Evolutionary conservation across 2,113 vertebrate genomes (phyloP), one percentile per base, ranked within the genome.

Genomic region (Cryptomyrus ogoouensis): DNA sequence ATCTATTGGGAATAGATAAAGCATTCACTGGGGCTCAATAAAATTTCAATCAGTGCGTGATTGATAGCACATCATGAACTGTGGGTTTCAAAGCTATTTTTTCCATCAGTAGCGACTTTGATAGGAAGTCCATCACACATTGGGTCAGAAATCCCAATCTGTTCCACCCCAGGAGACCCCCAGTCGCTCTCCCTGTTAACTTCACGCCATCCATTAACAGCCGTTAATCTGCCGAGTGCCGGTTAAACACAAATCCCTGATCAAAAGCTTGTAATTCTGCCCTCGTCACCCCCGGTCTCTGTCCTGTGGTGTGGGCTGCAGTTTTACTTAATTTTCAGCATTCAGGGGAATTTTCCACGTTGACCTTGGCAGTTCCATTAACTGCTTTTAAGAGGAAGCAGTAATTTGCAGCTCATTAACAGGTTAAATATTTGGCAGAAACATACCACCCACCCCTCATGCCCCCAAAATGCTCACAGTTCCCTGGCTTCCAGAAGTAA

Each of bases 241-340:
- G 94, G 95, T 93, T 94, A 93, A 91, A 95, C 91, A 94, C 93
- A 95, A 95, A 96, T 96, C 94, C 95, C 74, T 91, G 27, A 92
- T 80, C 35, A 89, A 93, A 95, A 95, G 95, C 94, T 94, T 94
- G 95, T 94, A 94, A 94, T 92, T 88, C 92, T 93, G 94, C 92
- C 93, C 93, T 94, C 95, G 94, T 91, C 93, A 94, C 88, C 91
- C 91, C 84, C 24, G 70, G n/a, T 15, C 31, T 39, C 31, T 80
- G 35, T 80, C 53, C 74, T 87, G 50, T 77, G 42, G 84, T 21
- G 62, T 35, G 8, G 88, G 46, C 44, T 74, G 12, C 21, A 88
- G 31, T 89, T 89, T 27, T 89, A 46, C 70, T 66, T 80, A 89
- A 89, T 89, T 66, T 80, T 80, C 88, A 58, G 85, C 10, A 3